Base-by-base conservation (phyloP, 2,113 vertebrate species). In the Petrocephalus microphthalmus region DNA sequence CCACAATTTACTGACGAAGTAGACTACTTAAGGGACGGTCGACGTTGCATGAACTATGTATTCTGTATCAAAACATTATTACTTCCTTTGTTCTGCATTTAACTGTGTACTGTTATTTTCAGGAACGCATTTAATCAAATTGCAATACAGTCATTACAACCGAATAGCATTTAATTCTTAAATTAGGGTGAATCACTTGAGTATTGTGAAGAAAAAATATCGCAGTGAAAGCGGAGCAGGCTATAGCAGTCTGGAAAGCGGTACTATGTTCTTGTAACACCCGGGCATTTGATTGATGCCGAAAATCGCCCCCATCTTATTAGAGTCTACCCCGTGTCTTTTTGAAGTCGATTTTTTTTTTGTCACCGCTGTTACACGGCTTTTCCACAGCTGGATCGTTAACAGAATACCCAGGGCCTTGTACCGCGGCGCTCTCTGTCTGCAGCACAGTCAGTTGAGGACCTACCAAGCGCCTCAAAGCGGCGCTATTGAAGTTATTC, bases 391-490 rank as follows among this genome's bases (percentile, higher is more conserved):
- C 42, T 83, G 37, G 47, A n/a, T 19, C 17, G 45, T 83, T 83
- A 45, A 42, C 17, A 45, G 81, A 19, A 42, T 4, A 83, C 2
- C 7, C 81, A 49, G 7, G 37, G 22, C 84, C 52, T 85, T 42
- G 42, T 37, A 13, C 52, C 51, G 10, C 84, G 22, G 47, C 84
- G 13, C 84, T 78, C 42, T 52, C 52, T 42, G 25, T 37, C 29
- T 53, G 19, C 49, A 78, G 29, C 2, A 53, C 83, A 83, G 45
- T 74, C 64, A 25, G 15, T 67, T 51, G 49, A 71, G 19, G 15
- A 54, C 49, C 84, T 85, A 52, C 54, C 49, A 52, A 78, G 51
- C 47, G 33, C 67, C 87, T 74, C 49, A 87, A 57, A 88, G 71
- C 25, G 51, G 53, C 52, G n/a, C 7, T 56, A 88, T 25, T 82